Evolutionary conservation across 2,113 vertebrate genomes (phyloP), one percentile per base, ranked within the genome.

Genomic region (Carollia perspicillata): DNA sequence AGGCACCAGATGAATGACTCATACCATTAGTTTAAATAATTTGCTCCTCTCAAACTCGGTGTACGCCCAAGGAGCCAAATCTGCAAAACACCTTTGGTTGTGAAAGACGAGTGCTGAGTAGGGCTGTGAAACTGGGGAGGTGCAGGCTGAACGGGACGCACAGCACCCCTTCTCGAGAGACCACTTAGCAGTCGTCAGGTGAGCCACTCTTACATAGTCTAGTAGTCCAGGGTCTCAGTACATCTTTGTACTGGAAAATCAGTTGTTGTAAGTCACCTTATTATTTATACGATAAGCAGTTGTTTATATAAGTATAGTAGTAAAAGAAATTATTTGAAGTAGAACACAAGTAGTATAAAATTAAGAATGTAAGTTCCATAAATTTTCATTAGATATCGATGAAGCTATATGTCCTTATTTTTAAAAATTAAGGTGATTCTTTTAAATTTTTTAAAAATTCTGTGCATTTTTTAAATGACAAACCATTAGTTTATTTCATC

Each of bases 21-120:
- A 91, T n/a, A 94, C 58, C 88, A 96, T 94, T 85, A 49, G 80
- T 88, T 94, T 96, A 95, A 97, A 94, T 97, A 97, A 97, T 92
- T 96, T 94, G 89, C 55, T 97, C 55, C 90, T 96, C 94, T 97
- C 77, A 97, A 97, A 81, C 92, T 91, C 89, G 85, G 16, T 89
- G 40, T 88, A 80, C 93, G 77, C 89, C 84, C 49, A 95, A 93
- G 55, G 63, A 94, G 87, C 85, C 77, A 94, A 69, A 95, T 95
- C 93, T 97, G 63, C 92, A 60, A 55, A 97, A 84, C 8, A 40
- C 1, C 13, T 66, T 26, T 81, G 30, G 88, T 89, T 84, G 96
- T 84, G 88, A 92, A 93, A 79, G 93, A 93, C 60, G 97, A 94
- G 95, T 47, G 17, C 23, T 28, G 58, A 95, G 60, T 55, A 84